Evolutionary conservation across 1,140 invertebrate genomes (phyloP).

Genomic region (Rhagoletis pomonella): DNA sequence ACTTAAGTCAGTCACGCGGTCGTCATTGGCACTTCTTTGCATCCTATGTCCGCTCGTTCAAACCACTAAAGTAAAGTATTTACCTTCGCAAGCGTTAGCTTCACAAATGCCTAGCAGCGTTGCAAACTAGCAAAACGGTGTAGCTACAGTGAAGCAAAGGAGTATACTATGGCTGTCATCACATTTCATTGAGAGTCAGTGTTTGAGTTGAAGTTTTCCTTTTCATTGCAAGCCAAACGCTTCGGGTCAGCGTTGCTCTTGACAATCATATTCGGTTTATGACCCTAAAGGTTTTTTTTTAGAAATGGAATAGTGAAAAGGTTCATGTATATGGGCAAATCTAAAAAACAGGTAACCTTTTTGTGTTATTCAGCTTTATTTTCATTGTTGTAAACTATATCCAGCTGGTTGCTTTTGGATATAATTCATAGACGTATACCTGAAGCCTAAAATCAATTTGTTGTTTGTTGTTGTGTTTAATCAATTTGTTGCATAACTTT

Average conservation of each 20-base stretch:
- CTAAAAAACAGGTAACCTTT: no score
- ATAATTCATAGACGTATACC: no score
- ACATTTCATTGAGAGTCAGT: conserved; percentile 29
- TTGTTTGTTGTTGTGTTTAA: not conserved
- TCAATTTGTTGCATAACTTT: not conserved
- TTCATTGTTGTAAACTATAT: no score
- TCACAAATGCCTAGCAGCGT: not conserved
- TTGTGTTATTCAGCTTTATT: no score
- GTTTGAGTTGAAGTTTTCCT: not conserved
- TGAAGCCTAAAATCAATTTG: no score
- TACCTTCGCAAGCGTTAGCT: not conserved
- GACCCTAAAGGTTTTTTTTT: not conserved
- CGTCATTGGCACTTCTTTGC: no score
- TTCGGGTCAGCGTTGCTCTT: not conserved
- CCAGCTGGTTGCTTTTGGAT: no score
- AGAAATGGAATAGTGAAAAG: not conserved
- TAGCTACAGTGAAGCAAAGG: not conserved
- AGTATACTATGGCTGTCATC: not conserved
- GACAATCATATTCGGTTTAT: conserved; percentile 26
- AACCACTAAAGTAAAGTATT: not conserved
- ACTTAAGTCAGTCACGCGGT: no score
- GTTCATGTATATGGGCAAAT: no score
- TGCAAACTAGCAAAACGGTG: not conserved
- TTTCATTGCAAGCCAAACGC: not conserved
- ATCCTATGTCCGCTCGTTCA: no score